A percentile compares a stretch with the other conserved stretches of the same genome.
Evolutionary conservation across 2,113 vertebrate species (phyloP).

Genomic region (Ptychochromis oligacanthus): DNA sequence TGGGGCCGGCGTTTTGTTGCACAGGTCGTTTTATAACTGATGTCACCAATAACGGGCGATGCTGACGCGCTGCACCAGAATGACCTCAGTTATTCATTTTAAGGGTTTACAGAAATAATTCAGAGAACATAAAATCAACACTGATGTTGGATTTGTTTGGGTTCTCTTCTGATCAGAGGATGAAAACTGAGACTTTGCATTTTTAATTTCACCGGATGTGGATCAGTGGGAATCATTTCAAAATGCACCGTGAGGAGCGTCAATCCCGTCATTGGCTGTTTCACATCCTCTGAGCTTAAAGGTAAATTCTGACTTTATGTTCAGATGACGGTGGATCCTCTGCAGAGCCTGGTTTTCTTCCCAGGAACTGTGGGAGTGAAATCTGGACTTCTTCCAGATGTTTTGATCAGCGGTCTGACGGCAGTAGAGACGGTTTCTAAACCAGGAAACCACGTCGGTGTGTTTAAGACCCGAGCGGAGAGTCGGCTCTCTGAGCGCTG

Average conservation of each 20-base stretch:
- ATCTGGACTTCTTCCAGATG: constrained; percentile 9
- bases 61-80: too few species aligned
- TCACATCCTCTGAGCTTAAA: not conserved
- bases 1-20: too few species aligned
- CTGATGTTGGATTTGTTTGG: too few species aligned
- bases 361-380: not conserved
- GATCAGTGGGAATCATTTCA: not conserved
- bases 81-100: too few species aligned
- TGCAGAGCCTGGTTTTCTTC: not conserved
- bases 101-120: too few species aligned
- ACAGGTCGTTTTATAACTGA: too few species aligned
- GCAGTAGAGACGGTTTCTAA: not conserved
- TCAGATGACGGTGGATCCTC: not conserved
- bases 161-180: too few species aligned
- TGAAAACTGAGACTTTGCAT: not conserved
- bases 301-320: not conserved
- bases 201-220: not conserved
- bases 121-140: too few species aligned
- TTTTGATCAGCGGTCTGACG: not conserved
- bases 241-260: not conserved
- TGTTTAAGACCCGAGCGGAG: not conserved
- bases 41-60: too few species aligned
- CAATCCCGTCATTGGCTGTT: not conserved
- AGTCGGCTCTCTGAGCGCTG: not conserved
- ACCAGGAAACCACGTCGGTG: not conserved